These are phyloP conservation scores for Mizuhopecten yessoensis DNA, from an alignment of 1,140 invertebrate species.

Conservation along the genomic window DNA sequence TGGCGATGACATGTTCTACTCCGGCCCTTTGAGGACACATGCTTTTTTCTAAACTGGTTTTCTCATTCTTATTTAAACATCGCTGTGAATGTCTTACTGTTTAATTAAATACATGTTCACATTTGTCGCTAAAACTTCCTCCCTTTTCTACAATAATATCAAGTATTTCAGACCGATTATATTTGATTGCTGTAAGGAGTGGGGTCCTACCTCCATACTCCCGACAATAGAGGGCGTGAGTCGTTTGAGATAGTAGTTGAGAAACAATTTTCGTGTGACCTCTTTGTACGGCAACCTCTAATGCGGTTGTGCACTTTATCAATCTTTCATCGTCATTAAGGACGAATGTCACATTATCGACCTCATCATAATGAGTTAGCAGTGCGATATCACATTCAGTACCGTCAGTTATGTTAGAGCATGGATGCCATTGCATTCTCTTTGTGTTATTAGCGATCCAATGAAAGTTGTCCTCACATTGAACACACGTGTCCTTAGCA, in stretches of 20 bases:
- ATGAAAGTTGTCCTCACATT: neutral
- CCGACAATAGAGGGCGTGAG: neutral
- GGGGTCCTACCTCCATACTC: neutral
- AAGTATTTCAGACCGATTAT: neutral
- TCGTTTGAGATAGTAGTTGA: neutral
- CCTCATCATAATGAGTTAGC: neutral
- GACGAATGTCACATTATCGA: neutral
- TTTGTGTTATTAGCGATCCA: slow-evolving; percentile 25
- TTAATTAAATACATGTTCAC: neutral
- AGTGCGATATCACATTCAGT: too few species aligned
- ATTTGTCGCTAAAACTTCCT: neutral
- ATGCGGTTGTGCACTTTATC: slow-evolving; percentile 41
- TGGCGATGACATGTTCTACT: neutral
- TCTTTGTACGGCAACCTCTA: slow-evolving; percentile 43
- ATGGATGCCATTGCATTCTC: neutral
- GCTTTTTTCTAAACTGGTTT: neutral
- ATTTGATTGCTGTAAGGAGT: neutral
- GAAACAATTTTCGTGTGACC: slow-evolving; percentile 15
- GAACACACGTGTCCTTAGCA: slow-evolving; percentile 13
- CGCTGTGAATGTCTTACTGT: neutral
- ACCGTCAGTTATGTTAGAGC: neutral
- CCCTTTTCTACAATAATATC: neutral
- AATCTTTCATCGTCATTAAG: slow-evolving; percentile 42
- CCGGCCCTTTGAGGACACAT: neutral
- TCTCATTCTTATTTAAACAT: neutral